Evolutionary conservation across 2,113 vertebrate genomes (phyloP), one percentile per base, ranked within the genome.

Genomic region (Mus spicilegus): DNA sequence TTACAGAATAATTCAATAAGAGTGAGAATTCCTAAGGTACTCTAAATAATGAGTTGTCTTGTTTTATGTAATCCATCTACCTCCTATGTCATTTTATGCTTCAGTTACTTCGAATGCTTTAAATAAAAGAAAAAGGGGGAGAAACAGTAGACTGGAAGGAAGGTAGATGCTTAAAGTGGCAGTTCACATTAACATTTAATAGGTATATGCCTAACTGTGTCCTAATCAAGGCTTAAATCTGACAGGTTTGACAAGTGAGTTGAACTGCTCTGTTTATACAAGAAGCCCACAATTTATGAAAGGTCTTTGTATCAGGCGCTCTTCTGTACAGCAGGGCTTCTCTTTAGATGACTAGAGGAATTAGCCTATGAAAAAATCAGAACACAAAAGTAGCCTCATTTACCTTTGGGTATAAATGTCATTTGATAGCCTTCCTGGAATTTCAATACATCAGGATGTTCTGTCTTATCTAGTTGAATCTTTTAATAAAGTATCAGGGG

Each of bases 1-100:
- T 96, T 98, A 96, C 91, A 98, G 98, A 98, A 97, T 95, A 98
- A 97, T 97, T 98, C 91, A 97, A 3, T 94, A 92, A 96, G 92
- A 97, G 30, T 26, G 33, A 97, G 87, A 95, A 98, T 92, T 97
- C 89, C 94, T 96, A 11, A 97, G 63, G 92, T 97, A 65, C 96
- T 87, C 67, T 97, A 97, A 97, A 97, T 97, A 97, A 98, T 94
- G 72, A 98, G 46, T 95, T 98, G 94, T 97, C 90, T 91, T 96
- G 85, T 94, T 95, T 94, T 92, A 87, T 86, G 24, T 95, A 98
- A 98, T 97, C 97, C 7, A 78, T 98, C 92, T 97, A 95, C 78
- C 85, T 97, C 82, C 96, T 97, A 61, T 28, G 65, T 94, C 46
- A 3, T 54, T 97, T 97, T 96, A 95, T 97, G 92, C 63, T 42